Conservation (phyloP, 2,888 invertebrate genomes). For the Charanyca ferruginea region DNA sequence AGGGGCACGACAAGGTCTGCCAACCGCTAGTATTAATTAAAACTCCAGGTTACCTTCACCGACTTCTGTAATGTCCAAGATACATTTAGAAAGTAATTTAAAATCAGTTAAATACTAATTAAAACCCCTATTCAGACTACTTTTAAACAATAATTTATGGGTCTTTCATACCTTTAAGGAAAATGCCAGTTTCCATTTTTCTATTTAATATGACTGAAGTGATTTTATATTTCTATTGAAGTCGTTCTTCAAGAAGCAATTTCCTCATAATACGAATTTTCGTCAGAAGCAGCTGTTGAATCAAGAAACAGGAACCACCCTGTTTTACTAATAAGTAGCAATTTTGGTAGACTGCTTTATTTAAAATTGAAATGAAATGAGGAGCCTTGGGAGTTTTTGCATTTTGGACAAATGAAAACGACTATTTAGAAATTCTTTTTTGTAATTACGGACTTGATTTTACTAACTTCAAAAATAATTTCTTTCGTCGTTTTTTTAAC, state of each 20-base stretch:
- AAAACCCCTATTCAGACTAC: slow-evolving; percentile 6
- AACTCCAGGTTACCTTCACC: too few species aligned
- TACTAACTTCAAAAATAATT: not conserved
- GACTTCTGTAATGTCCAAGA: too few species aligned
- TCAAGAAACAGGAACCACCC: slow-evolving; percentile 28
- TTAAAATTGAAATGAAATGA: slow-evolving; percentile 24
- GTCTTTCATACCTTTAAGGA: not conserved
- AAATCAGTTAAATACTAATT: too few species aligned
- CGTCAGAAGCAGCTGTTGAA: slow-evolving; percentile 38
- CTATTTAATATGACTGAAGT: slow-evolving; percentile 21
- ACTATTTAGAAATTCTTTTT: not conserved
- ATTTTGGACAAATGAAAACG: slow-evolving; percentile 2
- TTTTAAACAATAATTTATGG: slow-evolving; percentile 25
- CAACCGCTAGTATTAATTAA: too few species aligned
- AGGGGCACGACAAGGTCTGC: too few species aligned
- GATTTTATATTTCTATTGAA: slow-evolving; percentile 38
- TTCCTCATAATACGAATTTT: slow-evolving; percentile 35
- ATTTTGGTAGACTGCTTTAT: slow-evolving; percentile 24
- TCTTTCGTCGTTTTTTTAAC: not conserved
- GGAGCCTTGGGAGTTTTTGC: not conserved
- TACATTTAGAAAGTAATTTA: too few species aligned
- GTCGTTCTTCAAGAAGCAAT: slow-evolving; percentile 26
- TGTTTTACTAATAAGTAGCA: slow-evolving; percentile 19
- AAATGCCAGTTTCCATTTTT: not conserved
- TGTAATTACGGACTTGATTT: not conserved